Conservation (phyloP, 1,140 invertebrate genomes). For the Lucilia cuprina region DNA sequence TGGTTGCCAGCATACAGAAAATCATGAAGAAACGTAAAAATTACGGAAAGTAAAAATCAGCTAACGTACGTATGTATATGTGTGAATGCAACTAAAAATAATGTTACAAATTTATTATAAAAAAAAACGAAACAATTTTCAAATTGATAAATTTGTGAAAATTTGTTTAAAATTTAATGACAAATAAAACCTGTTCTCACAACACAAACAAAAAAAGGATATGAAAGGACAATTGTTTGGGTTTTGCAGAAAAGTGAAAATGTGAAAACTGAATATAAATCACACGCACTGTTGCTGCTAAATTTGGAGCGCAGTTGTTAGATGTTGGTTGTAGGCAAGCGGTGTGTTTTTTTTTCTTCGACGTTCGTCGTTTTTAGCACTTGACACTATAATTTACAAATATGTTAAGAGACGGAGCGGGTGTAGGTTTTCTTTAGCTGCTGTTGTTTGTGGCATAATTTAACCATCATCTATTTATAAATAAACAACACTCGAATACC, state of each 20-base stretch:
- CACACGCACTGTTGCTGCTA: slow-evolving; percentile 22
- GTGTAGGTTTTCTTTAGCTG: not conserved
- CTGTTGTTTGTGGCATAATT: slow-evolving; percentile 7
- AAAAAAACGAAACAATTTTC: not conserved
- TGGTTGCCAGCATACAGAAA: slow-evolving; percentile 60
- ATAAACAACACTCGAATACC: too few species aligned
- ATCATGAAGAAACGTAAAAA: slow-evolving; percentile 59
- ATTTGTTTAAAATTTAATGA: not conserved
- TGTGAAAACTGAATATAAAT: slow-evolving; percentile 1
- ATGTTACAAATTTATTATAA: not conserved
- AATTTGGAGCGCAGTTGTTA: not conserved
- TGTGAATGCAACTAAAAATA: not conserved
- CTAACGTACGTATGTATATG: not conserved
- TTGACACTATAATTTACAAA: not conserved
- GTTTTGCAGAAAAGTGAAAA: not conserved
- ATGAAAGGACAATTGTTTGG: not conserved
- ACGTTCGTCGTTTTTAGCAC: not conserved
- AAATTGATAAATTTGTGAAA: not conserved
- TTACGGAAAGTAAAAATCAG: slow-evolving; percentile 44
- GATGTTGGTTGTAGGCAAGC: not conserved
- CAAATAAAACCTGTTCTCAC: not conserved
- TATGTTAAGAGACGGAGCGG: not conserved
- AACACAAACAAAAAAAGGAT: too few species aligned
- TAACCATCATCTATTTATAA: not conserved
- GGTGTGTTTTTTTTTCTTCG: not conserved